Base-by-base conservation (phyloP, 2,797 vertebrate genomes). In the Euthynnus affinis region DNA sequence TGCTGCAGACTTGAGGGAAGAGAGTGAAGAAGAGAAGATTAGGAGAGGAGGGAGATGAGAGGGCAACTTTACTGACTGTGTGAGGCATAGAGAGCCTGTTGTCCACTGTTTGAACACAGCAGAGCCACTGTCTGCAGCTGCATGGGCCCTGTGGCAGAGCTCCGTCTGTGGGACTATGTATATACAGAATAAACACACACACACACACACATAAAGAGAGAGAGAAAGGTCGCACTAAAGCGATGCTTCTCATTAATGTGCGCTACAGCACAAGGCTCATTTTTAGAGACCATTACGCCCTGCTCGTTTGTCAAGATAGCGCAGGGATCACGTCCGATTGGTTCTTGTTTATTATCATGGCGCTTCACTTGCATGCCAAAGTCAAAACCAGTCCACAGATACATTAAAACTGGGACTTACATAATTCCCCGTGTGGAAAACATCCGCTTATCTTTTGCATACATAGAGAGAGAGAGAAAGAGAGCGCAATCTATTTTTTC, bases 101-200 rank as follows among this genome's bases (percentile, higher is more conserved):
- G 92, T 94, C 85, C 71, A 56, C 67, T 48, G 56, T 84, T 77
- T 52, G 80, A 79, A 84, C 80, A 93, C 91, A 93, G 91, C 82
- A 65, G 76, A 78, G 88, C 68, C 85, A 75, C 84, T 93, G 90
- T 94, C 82, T 84, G 91, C 93, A 93, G 91, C 93, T 94, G 93
- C 88, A 84, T 68, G 78, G 83, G 59, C 80, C 80, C 80, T 29
- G 81, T 86, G 82, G 74, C 15, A 29, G 80, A 86, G 87, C 88
- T 85, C 86, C 76, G 57, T 83, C 74, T 71, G 74, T 49, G 74
- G 73, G 77, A 78, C 74, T 23, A 55, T 29, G 76, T 40, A 46
- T 18, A 58, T 55, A n/a, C 23, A 37, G 44, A 69, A 67, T 74
- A 80, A 70, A 49, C 71, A 56, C 75, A 58, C 67, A 77, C 37